Evolutionary conservation across 2,888 invertebrate genomes (phyloP), one percentile per base, ranked within the genome.

Genomic region (Himalopsyche anomala): DNA sequence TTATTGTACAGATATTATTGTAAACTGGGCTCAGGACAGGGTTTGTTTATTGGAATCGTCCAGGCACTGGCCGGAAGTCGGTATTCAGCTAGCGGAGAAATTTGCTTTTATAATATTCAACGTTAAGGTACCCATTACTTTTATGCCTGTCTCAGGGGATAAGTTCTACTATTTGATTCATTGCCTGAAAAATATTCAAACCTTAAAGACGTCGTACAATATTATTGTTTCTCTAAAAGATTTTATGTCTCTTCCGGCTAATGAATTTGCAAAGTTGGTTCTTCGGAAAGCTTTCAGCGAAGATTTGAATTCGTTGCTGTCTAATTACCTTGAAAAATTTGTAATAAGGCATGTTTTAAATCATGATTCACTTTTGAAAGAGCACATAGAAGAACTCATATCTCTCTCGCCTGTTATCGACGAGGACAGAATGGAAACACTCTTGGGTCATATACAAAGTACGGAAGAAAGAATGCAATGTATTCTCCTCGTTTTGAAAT

Each of bases 51-150:
- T 93, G 74, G 93, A 93, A 89, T 91, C 92, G 87, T 92, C 93
- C 54, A 89, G 90, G 85, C 93, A 93, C 89, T 93, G 93, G 93
- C 93, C 93, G 42, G 93, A 93, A 91, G 92, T 93, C 88, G 93
- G 93, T 6, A 86, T 89, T 36, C 86, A 87, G 42, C 80, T 89
- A 8, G 87, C 88, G 19, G 89, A 89, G 84, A 88, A 88, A 80
- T 83, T 88, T 8, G 42, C 86, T 38, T 80, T 56, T 45, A 62
- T 88, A 6, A 85, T 87, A 55, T 88, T 88, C 62, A 82, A 86
- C n/a, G 42, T 83, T 8, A 87, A 87, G 80, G 84, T 84, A n/a
- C 81, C 62, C 17, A 54, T 88, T 17, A 84, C 81, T 80, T 87
- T 86, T 36, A 82, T 84, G 19, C 85, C 88, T 1, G 82, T 83